phyloP scores from a whole-genome alignment of 2,797 vertebrate species.

The Semotilus atromaculatus region DNA sequence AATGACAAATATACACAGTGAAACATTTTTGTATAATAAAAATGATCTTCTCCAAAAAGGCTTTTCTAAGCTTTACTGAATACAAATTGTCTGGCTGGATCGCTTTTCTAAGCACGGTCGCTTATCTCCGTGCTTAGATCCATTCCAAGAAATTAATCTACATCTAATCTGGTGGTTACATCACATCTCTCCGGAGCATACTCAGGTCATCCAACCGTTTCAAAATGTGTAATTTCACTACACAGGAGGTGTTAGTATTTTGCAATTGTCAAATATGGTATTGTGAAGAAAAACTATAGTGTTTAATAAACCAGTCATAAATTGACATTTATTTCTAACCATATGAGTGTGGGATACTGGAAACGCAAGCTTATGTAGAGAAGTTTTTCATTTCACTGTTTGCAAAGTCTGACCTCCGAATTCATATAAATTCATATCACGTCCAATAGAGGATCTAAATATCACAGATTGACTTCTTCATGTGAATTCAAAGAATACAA shows the following conservation, averaged over 20 bases:
- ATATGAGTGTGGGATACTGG: background rate
- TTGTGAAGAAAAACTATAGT: background rate
- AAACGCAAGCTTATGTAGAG: background rate
- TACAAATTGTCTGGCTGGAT: background rate
- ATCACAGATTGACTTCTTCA: background rate
- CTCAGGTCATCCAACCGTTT: background rate
- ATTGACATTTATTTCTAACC: background rate
- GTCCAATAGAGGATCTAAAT: background rate
- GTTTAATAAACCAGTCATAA: background rate
- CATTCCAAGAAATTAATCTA: conserved; percentile 39
- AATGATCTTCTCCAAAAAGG: conserved; percentile 12
- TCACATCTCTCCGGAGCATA: conserved; percentile 21
- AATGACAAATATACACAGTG: conserved; percentile 24
- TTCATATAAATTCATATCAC: background rate
- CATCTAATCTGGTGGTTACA: conserved; percentile 30
- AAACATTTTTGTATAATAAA: background rate
- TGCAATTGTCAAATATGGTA: background rate
- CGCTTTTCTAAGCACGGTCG: too few species aligned
- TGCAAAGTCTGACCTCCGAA: background rate
- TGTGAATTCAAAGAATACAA: background rate
- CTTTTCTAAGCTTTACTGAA: conserved; percentile 17
- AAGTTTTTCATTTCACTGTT: background rate
- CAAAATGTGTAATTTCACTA: conserved; percentile 3
- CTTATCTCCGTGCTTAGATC: conserved; percentile 19
- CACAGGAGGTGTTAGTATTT: background rate